Conservation (phyloP, 2,888 invertebrate species). For the Eutolmus rufibarbis region DNA sequence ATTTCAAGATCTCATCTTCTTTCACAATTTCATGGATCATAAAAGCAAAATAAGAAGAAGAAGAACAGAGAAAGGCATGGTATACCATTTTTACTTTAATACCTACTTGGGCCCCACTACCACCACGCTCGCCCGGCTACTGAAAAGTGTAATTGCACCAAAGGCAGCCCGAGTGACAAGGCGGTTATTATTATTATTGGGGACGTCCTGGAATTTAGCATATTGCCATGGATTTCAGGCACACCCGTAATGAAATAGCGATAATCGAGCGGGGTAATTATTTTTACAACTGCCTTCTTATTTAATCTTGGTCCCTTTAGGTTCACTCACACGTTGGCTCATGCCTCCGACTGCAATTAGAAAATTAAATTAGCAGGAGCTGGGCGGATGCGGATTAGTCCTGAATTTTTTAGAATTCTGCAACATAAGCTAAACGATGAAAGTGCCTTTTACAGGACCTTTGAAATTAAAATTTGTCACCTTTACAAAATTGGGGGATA, state of each 20-base stretch:
- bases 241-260: background rate
- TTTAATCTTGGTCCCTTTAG: background rate
- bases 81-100: slow-evolving; percentile 38
- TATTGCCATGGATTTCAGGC: slow-evolving; percentile 24
- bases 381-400: background rate
- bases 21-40: slow-evolving; percentile 40
- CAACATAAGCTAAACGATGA: background rate
- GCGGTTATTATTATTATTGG: slow-evolving; percentile 32
- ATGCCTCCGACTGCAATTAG: background rate
- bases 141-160: slow-evolving; percentile 35
- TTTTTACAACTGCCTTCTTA: slow-evolving; percentile 16
- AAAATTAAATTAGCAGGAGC: background rate
- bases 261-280: slow-evolving; percentile 2
- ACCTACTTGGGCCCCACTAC: background rate
- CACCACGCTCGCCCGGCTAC: background rate
- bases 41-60: slow-evolving; percentile 37
- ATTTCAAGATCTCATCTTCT: slow-evolving; percentile 40
- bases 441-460: background rate
- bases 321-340: background rate
- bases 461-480: background rate
- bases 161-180: background rate
- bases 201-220: slow-evolving; percentile 30
- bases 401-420: background rate
- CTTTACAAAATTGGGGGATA: background rate
- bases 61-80: slow-evolving; percentile 5